Conservation (phyloP, 2,888 invertebrate genomes). For the Automeris io region DNA sequence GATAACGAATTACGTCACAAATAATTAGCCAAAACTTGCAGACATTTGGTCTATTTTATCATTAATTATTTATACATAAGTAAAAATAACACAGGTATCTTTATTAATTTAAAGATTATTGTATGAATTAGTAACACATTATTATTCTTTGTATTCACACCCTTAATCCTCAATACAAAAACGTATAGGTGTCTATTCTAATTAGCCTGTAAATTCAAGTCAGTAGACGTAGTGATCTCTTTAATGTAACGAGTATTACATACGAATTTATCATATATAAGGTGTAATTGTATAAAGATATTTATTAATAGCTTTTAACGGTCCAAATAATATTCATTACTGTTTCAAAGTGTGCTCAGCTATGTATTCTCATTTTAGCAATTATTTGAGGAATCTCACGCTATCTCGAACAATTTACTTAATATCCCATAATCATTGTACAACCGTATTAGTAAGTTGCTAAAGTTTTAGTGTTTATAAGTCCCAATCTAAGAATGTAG, state of each 20-base stretch:
- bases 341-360: slow-evolving; percentile 3
- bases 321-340: slow-evolving; percentile 28
- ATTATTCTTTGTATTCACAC: background rate
- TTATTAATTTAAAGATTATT: background rate
- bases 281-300: slow-evolving; percentile 11
- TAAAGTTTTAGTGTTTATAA: slow-evolving; percentile 15
- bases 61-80: background rate
- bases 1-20: slow-evolving; percentile 1
- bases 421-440: background rate
- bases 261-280: slow-evolving; percentile 19
- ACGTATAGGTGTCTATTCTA: slow-evolving; percentile 2
- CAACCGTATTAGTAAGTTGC: background rate
- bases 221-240: background rate
- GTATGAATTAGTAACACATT: background rate
- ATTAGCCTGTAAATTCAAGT: background rate
- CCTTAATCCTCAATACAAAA: background rate
- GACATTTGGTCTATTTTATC: background rate
- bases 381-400: slow-evolving; percentile 17
- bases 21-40: background rate
- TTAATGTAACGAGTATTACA: slow-evolving; percentile 13
- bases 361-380: slow-evolving; percentile 3
- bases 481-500: slow-evolving; percentile 63
- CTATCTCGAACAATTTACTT: background rate
- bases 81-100: slow-evolving; percentile 2
- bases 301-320: slow-evolving; percentile 38